Base-by-base conservation (phyloP, 2,888 invertebrate genomes). In the Hydraecia micacea region DNA sequence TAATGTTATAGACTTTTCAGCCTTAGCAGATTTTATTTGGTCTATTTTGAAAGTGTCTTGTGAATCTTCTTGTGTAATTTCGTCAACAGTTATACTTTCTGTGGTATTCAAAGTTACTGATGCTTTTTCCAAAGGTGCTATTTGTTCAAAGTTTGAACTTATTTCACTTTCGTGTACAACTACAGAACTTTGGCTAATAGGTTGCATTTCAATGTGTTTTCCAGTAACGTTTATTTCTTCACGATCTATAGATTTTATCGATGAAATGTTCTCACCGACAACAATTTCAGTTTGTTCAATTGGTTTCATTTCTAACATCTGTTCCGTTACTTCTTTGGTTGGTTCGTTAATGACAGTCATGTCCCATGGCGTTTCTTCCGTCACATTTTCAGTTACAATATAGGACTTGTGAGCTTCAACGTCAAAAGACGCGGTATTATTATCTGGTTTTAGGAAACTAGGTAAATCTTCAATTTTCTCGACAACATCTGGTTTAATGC, bases 361-460 rank as follows among this genome's bases (percentile, higher is more conserved):
- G 77, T 93, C 84, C 68, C 94, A 93, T 87, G 97, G 95, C 81
- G 94, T 94, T 88, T 97, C 97, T 7, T 96, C 96, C 46, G 90
- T 75, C 32, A 93, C 66, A 77, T 93, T 92, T 91, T 96, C 94
- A 36, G 89, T 88, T 18, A 94, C 91, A 49, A 88, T 88, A 81
- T 91, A 95, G 65, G 92, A 93, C 85, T 93, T 92, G 79, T 92
- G 90, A 25, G 93, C 88, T 90, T 94, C 93, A 63, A 96, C 62
- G 73, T 93, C 93, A 58, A 92, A 39, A 42, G 82, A 86, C 36
- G 93, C 95, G 83, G 89, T 90, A 73, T 85, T 93, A 55, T 73
- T 75, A 73, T 93, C 93, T 55, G 91, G 86, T 81, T 87, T 83
- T 75, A 83, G 71, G 60, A 78, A 80, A 70, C 80, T 81, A 11